Evolutionary conservation across 2,113 vertebrate species (phyloP).

Genomic region (Apodemus sylvaticus): DNA sequence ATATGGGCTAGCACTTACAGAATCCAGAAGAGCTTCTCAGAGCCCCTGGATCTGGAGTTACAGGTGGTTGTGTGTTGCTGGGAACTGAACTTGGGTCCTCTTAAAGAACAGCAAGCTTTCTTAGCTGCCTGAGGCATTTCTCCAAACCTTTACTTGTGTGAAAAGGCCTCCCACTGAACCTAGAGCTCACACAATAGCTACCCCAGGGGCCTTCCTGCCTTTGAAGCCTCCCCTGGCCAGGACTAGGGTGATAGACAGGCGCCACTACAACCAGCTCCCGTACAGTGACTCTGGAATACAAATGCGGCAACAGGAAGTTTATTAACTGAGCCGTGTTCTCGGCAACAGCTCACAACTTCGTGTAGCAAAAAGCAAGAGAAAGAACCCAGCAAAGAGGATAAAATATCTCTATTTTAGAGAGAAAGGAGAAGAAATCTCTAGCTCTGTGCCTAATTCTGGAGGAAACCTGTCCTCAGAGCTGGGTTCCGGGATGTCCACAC

Average conservation of each 20-base stretch:
- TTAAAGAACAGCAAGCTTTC: not conserved
- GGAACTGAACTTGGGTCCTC: not conserved
- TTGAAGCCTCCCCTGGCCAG: not conserved
- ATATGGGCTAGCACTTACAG: not conserved
- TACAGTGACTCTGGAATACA: not conserved
- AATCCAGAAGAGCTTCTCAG: not conserved
- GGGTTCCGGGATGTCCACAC: not conserved
- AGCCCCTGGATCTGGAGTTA: not conserved
- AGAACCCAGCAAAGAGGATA: accelerated
- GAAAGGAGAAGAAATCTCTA: not conserved
- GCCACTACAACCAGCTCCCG: not conserved
- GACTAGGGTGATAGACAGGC: not conserved
- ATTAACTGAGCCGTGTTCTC: not conserved
- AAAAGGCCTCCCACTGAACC: not conserved
- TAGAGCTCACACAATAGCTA: not conserved
- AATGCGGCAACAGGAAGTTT: not conserved
- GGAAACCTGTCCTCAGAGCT: not conserved
- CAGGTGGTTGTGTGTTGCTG: not conserved
- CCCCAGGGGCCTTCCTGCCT: not conserved
- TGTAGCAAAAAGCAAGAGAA: not conserved
- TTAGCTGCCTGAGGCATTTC: not conserved
- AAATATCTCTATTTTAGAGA: too few species aligned
- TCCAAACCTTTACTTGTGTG: not conserved
- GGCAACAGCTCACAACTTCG: not conserved
- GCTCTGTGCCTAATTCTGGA: accelerated